These are phyloP conservation scores for Sinelater perroti DNA, from an alignment of 2,888 invertebrate genomes.

Conservation along the genomic window DNA sequence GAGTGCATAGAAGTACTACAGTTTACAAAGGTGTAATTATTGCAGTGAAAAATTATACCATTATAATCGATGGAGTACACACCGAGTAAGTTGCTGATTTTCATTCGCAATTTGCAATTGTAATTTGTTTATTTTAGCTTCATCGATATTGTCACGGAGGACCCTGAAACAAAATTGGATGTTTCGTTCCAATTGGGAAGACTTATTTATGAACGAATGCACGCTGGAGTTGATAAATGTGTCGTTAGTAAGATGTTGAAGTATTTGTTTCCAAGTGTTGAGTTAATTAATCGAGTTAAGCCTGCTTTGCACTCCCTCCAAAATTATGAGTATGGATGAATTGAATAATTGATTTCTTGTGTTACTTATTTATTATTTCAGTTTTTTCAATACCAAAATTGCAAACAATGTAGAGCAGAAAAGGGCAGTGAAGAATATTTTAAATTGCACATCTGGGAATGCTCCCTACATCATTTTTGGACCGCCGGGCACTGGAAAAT, in stretches of 20 bases:
- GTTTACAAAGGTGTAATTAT: conserved; percentile 60
- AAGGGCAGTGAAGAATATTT: conserved; percentile 72
- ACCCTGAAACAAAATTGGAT: conserved; percentile 54
- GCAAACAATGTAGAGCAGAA: conserved; percentile 68
- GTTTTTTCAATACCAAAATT: conserved; percentile 59
- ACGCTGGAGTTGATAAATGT: conserved; percentile 58
- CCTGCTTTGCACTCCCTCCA: not conserved
- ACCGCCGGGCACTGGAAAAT: conserved; percentile 86
- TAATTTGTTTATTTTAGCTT: conserved; percentile 18
- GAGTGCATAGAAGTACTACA: conserved; percentile 51
- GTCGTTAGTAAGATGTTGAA: conserved; percentile 37
- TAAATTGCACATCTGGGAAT: conserved; percentile 68
- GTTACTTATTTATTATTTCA: conserved; percentile 36
- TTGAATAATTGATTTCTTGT: not conserved
- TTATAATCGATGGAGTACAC: conserved; percentile 58
- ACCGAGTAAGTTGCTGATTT: conserved; percentile 55
- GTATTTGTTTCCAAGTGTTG: conserved; percentile 47
- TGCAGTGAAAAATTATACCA: conserved; percentile 56
- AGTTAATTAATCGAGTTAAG: conserved; percentile 15
- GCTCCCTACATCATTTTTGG: conserved; percentile 86
- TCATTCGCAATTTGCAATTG: no score
- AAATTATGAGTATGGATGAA: conserved; percentile 39
- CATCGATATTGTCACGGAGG: conserved; percentile 37
- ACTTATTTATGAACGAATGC: conserved; percentile 62
- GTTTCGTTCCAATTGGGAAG: conserved; percentile 62